phyloP scores from a whole-genome alignment of 2,888 invertebrate species.

The Drosophila mimica region DNA sequence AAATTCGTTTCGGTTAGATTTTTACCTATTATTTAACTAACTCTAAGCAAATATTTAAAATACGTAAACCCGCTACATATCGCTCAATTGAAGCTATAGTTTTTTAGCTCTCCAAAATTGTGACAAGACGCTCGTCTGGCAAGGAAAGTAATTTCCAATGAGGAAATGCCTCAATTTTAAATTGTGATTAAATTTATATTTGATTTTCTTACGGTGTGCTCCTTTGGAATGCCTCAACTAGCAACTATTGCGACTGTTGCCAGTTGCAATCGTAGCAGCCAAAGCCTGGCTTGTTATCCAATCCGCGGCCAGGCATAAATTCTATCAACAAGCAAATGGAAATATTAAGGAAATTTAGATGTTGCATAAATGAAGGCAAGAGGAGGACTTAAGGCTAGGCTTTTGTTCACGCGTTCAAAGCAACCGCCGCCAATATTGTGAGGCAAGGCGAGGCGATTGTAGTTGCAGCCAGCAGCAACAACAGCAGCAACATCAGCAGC shows the following conservation, averaged over 20 bases:
- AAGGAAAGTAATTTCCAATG: background rate
- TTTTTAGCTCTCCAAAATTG: background rate
- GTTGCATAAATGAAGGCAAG: slow-evolving; percentile 31
- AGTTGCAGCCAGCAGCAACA: slow-evolving; percentile 8
- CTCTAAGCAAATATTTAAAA: background rate
- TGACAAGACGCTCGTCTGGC: background rate
- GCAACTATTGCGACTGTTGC: slow-evolving; percentile 10
- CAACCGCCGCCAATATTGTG: slow-evolving; percentile 63
- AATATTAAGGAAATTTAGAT: slow-evolving; percentile 77
- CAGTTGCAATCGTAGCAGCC: slow-evolving; percentile 13
- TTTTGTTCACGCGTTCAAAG: slow-evolving; percentile 66
- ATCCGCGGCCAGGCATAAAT: slow-evolving; percentile 62
- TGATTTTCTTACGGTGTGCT: slow-evolving; percentile 5
- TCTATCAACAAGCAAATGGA: slow-evolving; percentile 75
- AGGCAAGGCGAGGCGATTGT: slow-evolving; percentile 23
- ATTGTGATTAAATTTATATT: background rate
- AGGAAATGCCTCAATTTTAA: background rate
- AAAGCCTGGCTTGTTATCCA: slow-evolving; percentile 39
- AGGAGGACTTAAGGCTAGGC: slow-evolving; percentile 6
- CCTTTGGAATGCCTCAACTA: slow-evolving; percentile 1
- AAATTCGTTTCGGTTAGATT: background rate
- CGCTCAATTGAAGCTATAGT: background rate
- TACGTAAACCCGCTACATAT: background rate
- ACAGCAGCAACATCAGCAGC: background rate
- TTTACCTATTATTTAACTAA: background rate